Conservation (phyloP, 1,140 invertebrate species). For the Mylabris phalerata region DNA sequence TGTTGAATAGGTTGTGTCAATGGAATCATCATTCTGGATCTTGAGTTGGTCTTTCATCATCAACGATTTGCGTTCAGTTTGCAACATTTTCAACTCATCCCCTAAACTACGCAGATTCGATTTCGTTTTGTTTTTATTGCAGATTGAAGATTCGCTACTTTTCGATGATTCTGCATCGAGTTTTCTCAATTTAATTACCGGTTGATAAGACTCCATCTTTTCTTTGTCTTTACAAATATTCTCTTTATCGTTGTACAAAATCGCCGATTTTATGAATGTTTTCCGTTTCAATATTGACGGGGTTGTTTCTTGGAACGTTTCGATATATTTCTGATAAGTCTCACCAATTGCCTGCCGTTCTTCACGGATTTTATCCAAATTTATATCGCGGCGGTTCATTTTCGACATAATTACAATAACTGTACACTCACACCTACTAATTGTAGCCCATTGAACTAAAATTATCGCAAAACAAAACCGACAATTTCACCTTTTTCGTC, state of each 20-base stretch:
- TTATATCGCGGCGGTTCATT: slow-evolving; percentile 28
- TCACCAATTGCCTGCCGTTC: slow-evolving; percentile 83
- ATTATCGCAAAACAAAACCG: no score
- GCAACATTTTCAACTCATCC: slow-evolving; percentile 36
- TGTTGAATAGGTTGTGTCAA: slow-evolving; percentile 65
- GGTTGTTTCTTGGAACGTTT: slow-evolving; percentile 33
- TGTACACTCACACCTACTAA: no score
- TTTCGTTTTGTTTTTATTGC: slow-evolving; percentile 42
- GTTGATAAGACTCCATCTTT: slow-evolving; percentile 34
- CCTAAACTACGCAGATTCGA: slow-evolving; percentile 40
- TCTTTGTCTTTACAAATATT: slow-evolving; percentile 20
- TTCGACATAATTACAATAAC: neutral
- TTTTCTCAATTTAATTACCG: slow-evolving; percentile 23
- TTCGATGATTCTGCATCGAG: slow-evolving; percentile 40
- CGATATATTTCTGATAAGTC: slow-evolving; percentile 40
- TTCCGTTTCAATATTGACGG: slow-evolving; percentile 15
- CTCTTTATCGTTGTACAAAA: slow-evolving; percentile 28
- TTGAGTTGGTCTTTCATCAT: slow-evolving; percentile 40
- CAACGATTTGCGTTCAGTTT: slow-evolving; percentile 23
- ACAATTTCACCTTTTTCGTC: no score
- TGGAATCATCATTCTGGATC: no score
- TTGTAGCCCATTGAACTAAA: no score
- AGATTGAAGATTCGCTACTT: slow-evolving; percentile 37
- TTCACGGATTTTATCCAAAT: slow-evolving; percentile 52
- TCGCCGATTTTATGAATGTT: slow-evolving; percentile 36